Evolutionary conservation across 2,797 vertebrate species (phyloP).

Genomic region (Pangasius mekongensis): DNA sequence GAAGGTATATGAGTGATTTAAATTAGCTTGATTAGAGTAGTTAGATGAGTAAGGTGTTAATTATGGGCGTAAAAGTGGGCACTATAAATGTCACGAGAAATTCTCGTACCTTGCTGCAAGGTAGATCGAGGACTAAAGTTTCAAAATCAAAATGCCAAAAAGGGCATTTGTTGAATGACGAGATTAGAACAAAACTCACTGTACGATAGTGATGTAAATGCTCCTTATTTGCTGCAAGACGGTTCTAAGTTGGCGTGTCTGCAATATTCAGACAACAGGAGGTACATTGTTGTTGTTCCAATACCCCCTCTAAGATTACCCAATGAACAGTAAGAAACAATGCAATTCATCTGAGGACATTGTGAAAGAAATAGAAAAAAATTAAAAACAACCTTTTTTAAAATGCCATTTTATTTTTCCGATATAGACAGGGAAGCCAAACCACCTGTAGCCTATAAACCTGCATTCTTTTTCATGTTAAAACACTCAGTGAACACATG

Average conservation of each 20-base stretch:
- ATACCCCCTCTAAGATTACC: not conserved
- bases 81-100: not conserved
- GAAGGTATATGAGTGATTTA: too few relatives aligned
- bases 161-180: not conserved
- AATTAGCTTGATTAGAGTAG: not conserved
- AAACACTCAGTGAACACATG: not conserved
- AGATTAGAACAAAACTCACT: not conserved
- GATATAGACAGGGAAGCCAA: not conserved
- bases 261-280: not conserved
- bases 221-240: conserved; percentile 5
- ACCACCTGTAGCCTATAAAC: conserved; percentile 11
- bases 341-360: not conserved
- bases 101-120: too few relatives aligned
- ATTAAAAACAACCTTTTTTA: not conserved
- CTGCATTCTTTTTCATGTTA: not conserved
- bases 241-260: not conserved
- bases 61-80: not conserved
- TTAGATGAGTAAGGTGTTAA: conserved; percentile 22
- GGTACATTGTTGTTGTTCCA: not conserved
- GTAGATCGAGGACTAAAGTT: not conserved
- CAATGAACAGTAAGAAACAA: not conserved
- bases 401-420: too few relatives aligned
- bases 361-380: conserved; percentile 8
- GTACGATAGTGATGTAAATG: not conserved
- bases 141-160: not conserved